Base-by-base conservation (phyloP, 2,113 vertebrate genomes). In the Hippocampus comes region DNA sequence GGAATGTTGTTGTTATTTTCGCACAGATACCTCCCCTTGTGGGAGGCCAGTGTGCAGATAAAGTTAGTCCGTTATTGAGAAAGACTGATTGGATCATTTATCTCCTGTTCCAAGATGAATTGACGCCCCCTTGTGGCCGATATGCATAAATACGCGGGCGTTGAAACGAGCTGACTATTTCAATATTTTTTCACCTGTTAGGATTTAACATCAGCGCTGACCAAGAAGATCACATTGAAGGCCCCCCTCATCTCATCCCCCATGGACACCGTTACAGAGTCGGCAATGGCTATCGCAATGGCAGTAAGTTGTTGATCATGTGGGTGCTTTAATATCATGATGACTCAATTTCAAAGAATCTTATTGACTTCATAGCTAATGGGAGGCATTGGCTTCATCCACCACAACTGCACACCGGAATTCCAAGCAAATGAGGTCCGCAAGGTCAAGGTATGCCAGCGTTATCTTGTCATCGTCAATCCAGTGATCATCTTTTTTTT, bases 251-350 rank as follows among this genome's bases (percentile, higher is more conserved):
- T 96, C 86, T 97, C 96, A n/a, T 96, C 96, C 25, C 96, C 96
- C 4, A 97, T 98, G 96, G 96, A 98, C 89, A 97, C 96, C 0
- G 96, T 98, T 74, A 97, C 96, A 1, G 96, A 98, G 82, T 95
- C 95, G 0, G 94, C 95, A 61, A 98, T 98, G 96, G 96, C 96
- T 43, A 96, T 97, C 0, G 95, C 95, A 0, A 97, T 98, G 96
- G 95, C 96, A 76, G 96, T 98, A 85, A 94, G 94, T 25, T 9
- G 2, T 21, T 60, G 21, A 25, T 20, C 17, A 25, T n/a, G 34
- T 41, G 5, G 51, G 5, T 9, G 0, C 8, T 8, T 6, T 4
- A 15, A 17, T 49, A 49, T 46, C 49, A 18, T 43, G 1, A 12
- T 17, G 5, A 53, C 8, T 55, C 14, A 1, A 55, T 48, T 63